Conservation (phyloP, 1,140 invertebrate species). For the Tetramorium parvispinum region DNA sequence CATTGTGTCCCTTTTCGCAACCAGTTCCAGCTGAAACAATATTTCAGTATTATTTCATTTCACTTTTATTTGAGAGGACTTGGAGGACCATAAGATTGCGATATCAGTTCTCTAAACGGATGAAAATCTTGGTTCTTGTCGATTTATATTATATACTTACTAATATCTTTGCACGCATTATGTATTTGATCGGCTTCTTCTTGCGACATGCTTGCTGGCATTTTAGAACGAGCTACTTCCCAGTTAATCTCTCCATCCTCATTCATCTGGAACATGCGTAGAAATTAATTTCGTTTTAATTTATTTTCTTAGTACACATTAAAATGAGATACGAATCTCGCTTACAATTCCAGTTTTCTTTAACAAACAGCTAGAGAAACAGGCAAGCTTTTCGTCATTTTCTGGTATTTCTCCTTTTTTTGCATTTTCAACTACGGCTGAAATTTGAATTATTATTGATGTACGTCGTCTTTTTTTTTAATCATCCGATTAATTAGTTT, state of each 20-base stretch:
- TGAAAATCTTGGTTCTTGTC: not conserved
- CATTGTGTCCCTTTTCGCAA: slow-evolving; percentile 62
- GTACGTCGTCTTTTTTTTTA: not conserved
- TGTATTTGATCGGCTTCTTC: slow-evolving; percentile 65
- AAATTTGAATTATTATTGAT: slow-evolving; percentile 9
- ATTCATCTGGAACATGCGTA: slow-evolving; percentile 66
- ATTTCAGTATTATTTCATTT: not conserved
- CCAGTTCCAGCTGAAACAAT: slow-evolving; percentile 64
- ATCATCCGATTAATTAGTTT: not conserved
- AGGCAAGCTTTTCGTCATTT: slow-evolving; percentile 63
- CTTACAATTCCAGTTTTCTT: slow-evolving; percentile 72
- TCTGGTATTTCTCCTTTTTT: slow-evolving; percentile 63
- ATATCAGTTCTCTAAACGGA: not conserved
- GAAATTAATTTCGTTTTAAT: slow-evolving; percentile 30
- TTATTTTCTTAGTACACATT: not conserved
- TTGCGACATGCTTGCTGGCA: slow-evolving; percentile 56
- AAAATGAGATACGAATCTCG: not conserved
- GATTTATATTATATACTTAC: slow-evolving; percentile 67
- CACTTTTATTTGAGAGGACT: not conserved
- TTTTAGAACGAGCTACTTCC: slow-evolving; percentile 68
- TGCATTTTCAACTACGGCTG: slow-evolving; percentile 70
- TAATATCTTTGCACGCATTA: slow-evolving; percentile 64
- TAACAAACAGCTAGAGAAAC: slow-evolving; percentile 67
- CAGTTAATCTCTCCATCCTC: slow-evolving; percentile 73
- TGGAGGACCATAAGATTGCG: not conserved